Evolutionary conservation across 1,140 invertebrate species (phyloP).

Genomic region (Antheraea mylitta): DNA sequence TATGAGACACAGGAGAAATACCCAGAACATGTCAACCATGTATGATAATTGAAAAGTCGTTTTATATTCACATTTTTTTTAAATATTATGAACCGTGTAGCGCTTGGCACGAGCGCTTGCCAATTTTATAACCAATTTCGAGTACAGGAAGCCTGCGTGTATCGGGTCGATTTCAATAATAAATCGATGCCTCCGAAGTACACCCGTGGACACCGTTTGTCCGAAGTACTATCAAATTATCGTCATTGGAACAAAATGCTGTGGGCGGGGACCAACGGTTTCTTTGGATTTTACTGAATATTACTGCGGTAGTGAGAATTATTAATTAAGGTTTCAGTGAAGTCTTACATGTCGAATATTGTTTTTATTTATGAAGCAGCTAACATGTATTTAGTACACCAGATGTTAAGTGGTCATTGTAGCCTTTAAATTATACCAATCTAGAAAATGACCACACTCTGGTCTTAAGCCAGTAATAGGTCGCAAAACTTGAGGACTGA

Average conservation of each 20-base stretch:
- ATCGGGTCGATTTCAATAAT: conserved; percentile 73
- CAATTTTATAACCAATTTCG: conserved; percentile 73
- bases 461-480: too few species aligned
- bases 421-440: too few species aligned
- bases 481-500: too few species aligned
- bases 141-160: conserved; percentile 60
- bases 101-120: conserved; percentile 63
- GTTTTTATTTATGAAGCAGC: too few species aligned
- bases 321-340: conserved; percentile 37
- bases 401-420: too few species aligned
- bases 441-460: too few species aligned
- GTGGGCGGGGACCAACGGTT: conserved; percentile 61
- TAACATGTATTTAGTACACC: too few species aligned
- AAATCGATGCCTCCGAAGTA: conserved; percentile 63
- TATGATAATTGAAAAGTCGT: conserved; percentile 65
- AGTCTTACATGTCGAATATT: background rate
- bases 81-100: conserved; percentile 57
- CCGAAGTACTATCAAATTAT: conserved; percentile 59
- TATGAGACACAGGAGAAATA: conserved; percentile 30
- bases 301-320: conserved; percentile 56
- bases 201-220: conserved; percentile 44
- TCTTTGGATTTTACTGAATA: conserved; percentile 40
- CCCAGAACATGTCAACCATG: conserved; percentile 42
- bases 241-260: conserved; percentile 53
- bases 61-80: conserved; percentile 42